Conservation (phyloP, 2,113 vertebrate species). For the Brachyistius frenatus region DNA sequence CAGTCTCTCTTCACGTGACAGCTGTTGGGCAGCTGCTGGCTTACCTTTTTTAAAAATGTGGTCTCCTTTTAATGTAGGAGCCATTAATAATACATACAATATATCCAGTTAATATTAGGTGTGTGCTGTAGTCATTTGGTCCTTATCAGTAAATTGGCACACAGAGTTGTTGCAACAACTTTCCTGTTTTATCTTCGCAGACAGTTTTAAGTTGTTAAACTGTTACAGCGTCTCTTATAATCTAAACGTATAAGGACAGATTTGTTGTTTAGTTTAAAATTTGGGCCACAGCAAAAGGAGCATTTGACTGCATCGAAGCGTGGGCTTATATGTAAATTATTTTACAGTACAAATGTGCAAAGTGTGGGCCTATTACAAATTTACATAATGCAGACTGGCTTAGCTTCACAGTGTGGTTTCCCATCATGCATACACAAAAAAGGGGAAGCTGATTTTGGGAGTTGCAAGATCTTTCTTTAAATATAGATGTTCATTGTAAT, state of each 20-base stretch:
- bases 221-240: not conserved
- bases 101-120: not conserved
- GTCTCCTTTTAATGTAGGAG: not conserved
- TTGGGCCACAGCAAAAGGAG: rapidly evolving
- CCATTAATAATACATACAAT: not conserved
- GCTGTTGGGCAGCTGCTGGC: not conserved
- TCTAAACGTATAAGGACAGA: not conserved
- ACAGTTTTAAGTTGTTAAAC: constrained; percentile 20
- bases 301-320: not conserved
- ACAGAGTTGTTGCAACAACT: constrained; percentile 20
- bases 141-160: constrained; percentile 54
- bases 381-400: constrained; percentile 43
- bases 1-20: not conserved
- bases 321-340: constrained; percentile 7
- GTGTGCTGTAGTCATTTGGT: not conserved
- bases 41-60: not conserved
- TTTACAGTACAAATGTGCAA: not conserved
- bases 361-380: constrained; percentile 23
- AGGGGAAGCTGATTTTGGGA: constrained; percentile 37
- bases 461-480: not conserved
- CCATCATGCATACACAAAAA: constrained; percentile 52
- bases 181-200: constrained; percentile 59
- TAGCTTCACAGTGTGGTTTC: constrained; percentile 54
- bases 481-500: too few relatives aligned
- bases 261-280: not conserved